phyloP scores from a whole-genome alignment of 2,113 vertebrate species.

The Danio rerio region DNA sequence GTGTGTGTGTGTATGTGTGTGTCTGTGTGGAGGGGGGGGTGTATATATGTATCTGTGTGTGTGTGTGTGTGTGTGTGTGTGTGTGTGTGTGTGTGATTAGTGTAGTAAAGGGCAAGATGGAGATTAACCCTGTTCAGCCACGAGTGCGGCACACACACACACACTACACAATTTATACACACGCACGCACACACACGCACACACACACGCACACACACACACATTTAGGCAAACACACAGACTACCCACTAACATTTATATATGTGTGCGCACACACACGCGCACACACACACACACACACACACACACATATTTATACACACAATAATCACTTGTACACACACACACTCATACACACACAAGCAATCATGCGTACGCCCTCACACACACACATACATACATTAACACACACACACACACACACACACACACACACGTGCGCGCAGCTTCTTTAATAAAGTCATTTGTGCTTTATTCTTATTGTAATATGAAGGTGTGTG shows the following conservation, averaged over 20 bases:
- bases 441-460: neutral
- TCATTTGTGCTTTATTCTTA: too few species aligned
- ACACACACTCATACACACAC: neutral
- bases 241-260: too few species aligned
- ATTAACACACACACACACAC: neutral
- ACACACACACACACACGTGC: neutral
- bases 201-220: neutral
- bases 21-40: too few species aligned
- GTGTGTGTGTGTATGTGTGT: too few species aligned
- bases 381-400: slow-evolving; percentile 3
- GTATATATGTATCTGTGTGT: too few species aligned
- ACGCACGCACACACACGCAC: neutral
- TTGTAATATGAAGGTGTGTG: too few species aligned
- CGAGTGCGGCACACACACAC: too few species aligned
- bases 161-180: neutral
- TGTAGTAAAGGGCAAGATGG: too few species aligned
- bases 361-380: slow-evolving; percentile 3
- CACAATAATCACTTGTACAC: too few species aligned
- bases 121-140: too few species aligned
- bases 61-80: too few species aligned
- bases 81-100: too few species aligned
- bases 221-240: neutral
- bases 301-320: neutral
- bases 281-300: slow-evolving; percentile 2
- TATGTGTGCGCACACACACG: neutral